phyloP scores from a whole-genome alignment of 1,140 invertebrate species.

The Drosophila busckii region DNA sequence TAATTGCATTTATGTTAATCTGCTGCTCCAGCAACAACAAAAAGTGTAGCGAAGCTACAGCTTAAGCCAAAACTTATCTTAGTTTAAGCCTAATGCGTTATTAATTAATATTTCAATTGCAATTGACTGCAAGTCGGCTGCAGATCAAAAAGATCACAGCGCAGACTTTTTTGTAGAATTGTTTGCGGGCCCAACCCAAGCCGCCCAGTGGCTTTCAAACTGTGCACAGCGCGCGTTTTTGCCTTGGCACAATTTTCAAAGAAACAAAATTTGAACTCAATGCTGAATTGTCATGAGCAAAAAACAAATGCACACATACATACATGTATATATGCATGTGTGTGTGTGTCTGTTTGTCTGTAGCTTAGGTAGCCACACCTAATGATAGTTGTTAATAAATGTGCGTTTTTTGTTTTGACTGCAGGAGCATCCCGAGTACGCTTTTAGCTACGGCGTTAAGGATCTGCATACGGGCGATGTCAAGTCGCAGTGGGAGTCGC shows the following conservation, averaged over 20 bases:
- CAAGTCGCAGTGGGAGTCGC: slow-evolving; percentile 82
- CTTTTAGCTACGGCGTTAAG: slow-evolving; percentile 85
- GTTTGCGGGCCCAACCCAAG: slow-evolving; percentile 43
- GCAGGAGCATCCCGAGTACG: slow-evolving; percentile 83
- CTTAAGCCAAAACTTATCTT: background rate
- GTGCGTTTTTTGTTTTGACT: slow-evolving; percentile 28
- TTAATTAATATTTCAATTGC: slow-evolving; percentile 37
- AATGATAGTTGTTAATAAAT: background rate
- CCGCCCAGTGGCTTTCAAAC: slow-evolving; percentile 51
- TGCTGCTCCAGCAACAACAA: background rate
- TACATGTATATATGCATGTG: background rate
- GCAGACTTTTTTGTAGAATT: no score
- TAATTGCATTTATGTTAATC: slow-evolving; percentile 54
- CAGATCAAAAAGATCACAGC: slow-evolving; percentile 51
- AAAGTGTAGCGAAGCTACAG: background rate
- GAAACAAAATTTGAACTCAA: no score
- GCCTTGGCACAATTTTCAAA: slow-evolving; percentile 51
- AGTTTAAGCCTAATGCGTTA: slow-evolving; percentile 8
- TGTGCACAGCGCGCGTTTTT: slow-evolving; percentile 61
- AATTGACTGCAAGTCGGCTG: slow-evolving; percentile 37
- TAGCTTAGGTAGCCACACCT: background rate
- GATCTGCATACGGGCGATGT: slow-evolving; percentile 85
- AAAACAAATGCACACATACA: no score
- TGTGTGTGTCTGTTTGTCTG: slow-evolving; percentile 2
- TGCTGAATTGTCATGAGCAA: no score